Evolutionary conservation across 2,113 vertebrate genomes (phyloP).

Genomic region (Brachypteracias leptosomus): DNA sequence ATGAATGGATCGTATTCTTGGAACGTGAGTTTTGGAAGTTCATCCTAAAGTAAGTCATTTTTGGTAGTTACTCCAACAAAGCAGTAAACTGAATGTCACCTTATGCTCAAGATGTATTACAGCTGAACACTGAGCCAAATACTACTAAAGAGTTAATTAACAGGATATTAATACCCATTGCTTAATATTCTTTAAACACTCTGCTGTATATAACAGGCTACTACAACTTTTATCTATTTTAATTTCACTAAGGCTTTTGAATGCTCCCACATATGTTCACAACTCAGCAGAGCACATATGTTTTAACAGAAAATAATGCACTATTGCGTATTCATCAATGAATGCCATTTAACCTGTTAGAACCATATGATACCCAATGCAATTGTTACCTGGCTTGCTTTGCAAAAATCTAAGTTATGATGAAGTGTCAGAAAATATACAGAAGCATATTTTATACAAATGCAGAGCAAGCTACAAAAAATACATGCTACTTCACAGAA

Average conservation of each 20-base stretch:
- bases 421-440: not conserved
- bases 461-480: not conserved
- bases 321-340: not conserved
- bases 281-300: not conserved
- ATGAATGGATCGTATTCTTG: not conserved
- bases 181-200: not conserved
- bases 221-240: not conserved
- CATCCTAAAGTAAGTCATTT: not conserved
- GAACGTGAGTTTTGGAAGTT: not conserved
- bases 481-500: not conserved
- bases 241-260: not conserved
- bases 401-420: not conserved
- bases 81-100: not conserved
- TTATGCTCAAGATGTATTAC: not conserved
- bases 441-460: not conserved
- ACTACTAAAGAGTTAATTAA: not conserved
- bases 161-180: not conserved
- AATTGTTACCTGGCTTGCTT: not conserved
- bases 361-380: not conserved
- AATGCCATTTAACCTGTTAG: not conserved
- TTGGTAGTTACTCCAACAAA: not conserved
- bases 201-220: not conserved
- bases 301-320: not conserved
- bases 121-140: not conserved
- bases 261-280: not conserved